Evolutionary conservation across 2,888 invertebrate genomes (phyloP), one percentile per base, ranked within the genome.

Genomic region (Pammene aurita): DNA sequence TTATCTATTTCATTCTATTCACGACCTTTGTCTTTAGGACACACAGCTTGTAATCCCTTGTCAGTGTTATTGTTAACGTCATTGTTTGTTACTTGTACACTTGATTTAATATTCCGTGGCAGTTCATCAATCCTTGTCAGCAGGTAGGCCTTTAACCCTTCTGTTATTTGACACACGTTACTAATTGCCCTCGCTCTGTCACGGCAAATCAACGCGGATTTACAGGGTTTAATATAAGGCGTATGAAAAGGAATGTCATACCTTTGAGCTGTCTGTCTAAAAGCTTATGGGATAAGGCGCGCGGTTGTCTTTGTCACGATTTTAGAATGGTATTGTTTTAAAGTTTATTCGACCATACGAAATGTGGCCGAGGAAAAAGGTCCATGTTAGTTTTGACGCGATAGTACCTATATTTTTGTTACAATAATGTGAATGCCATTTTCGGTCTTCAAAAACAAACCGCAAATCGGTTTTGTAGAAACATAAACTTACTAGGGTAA

Each of bases 91-190:
- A 16, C 64, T 55, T 60, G 65, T 69, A 65, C 18, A 35, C 58
- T 65, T 69, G 69, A 65, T 69, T 69, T 60, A 69, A 69, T 64
- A 69, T 69, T 13, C 64, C 64, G 16, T 57, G 50, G 50, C 63
- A 48, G 44, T 48, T 60, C 64, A 69, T 69, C 69, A 69, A 69
- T 69, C 69, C 26, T 60, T 65, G 69, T 69, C 69, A 41, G 41
- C 55, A 60, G 65, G 67, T 68, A 63, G 42, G n/a, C 63, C 48
- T 56, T 41, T 68, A 55, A 67, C 55, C 69, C 69, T 54, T 69
- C 69, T 46, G 64, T 69, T 65, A 69, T 69, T 69, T 69, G 69
- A 69, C 69, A 69, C 65, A 60, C 65, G 60, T 38, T 69, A 65
- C 69, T 69, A 69, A 69, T 69, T 69, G 55, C 60, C 50, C 35